Base-by-base conservation (phyloP, 2,888 invertebrate genomes). In the Polydrusus pterygomalis region DNA sequence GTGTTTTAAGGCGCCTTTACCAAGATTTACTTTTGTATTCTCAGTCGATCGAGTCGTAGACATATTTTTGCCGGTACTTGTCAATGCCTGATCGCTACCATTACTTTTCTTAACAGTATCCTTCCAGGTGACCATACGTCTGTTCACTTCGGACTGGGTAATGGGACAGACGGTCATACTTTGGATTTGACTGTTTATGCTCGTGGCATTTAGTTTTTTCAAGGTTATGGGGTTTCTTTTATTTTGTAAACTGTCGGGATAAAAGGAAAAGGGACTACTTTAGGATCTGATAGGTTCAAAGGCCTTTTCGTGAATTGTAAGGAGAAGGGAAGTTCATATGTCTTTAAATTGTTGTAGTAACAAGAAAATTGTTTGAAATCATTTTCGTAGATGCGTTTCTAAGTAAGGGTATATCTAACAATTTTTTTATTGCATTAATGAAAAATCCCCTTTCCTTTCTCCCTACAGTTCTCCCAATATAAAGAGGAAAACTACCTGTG, bases 181-280 rank as follows among this genome's bases (percentile, higher is more conserved):
- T 20, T 82, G 74, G 0, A 84, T 77, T 2, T 83, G 79, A 13
- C 81, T 79, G 76, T 89, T 89, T 2, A 89, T 84, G 17, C 83
- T 78, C 1, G 84, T 73, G 45, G 85, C 83, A 79, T 88, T 89
- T n/a, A 88, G 63, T 83, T 86, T 88, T 58, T 78, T 82, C 30
- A 79, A 77, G 62, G 79, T 75, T 67, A 81, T 70, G 76, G 38
- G 73, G 64, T 73, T 74, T 80, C 81, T 83, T 62, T 74, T 77
- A 45, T 73, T 78, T 25, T 79, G 79, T 54, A 79, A 78, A 82
- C 83, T 84, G 81, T 79, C 78, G 80, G 77, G 79, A 77, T 79
- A 74, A 77, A 83, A 84, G 84, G 84, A 84, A 83, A 83, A 81
- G 83, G 84, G 83, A 70, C 13, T 68, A 40, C n/a, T 82, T 81